Conservation (phyloP, 2,113 vertebrate genomes). For the Elephantulus edwardii region DNA sequence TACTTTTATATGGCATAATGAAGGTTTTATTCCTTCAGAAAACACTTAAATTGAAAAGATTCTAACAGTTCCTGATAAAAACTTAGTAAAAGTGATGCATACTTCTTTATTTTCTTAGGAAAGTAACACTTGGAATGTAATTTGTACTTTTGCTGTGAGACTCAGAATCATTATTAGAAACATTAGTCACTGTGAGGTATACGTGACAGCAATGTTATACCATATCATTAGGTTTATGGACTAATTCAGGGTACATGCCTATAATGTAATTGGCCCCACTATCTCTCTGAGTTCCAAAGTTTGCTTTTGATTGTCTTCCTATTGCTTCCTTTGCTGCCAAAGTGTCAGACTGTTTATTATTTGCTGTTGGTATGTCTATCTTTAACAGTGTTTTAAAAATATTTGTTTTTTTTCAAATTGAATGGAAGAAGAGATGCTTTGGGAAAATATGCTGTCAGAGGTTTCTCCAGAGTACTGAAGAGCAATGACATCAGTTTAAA, state of each 20-base stretch:
- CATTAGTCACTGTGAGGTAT: neutral
- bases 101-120: neutral
- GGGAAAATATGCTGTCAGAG: neutral
- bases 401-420: too few relatives aligned
- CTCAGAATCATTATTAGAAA: neutral
- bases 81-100: neutral
- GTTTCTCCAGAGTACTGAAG: too few relatives aligned
- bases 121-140: neutral
- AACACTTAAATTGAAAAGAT: neutral
- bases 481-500: too few relatives aligned
- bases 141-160: neutral
- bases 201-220: fast-evolving
- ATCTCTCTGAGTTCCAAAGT: neutral
- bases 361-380: neutral
- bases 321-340: neutral
- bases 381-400: neutral
- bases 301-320: neutral
- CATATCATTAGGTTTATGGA: neutral
- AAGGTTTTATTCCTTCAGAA: neutral
- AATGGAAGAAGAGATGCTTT: too few relatives aligned
- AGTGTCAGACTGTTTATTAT: neutral
- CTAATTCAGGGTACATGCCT: neutral
- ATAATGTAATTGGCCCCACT: fast-evolving
- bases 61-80: slow-evolving; percentile 9
- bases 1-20: neutral